phyloP scores from a whole-genome alignment of 2,113 vertebrate species.

The Trochalopteron elliotii region DNA sequence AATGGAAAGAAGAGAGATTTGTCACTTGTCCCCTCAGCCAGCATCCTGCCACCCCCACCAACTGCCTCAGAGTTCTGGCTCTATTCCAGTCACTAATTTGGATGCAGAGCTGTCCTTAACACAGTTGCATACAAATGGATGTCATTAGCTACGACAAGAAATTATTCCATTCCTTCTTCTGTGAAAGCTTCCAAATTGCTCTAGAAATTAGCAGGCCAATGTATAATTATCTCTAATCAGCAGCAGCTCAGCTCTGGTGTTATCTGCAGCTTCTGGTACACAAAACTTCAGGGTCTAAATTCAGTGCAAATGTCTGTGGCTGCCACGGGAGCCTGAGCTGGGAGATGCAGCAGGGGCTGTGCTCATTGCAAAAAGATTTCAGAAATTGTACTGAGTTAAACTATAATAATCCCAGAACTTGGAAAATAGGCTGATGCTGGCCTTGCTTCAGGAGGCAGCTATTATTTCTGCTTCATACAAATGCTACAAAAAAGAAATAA shows the following conservation, averaged over 20 bases:
- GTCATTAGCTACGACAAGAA: neutral
- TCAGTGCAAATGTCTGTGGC: neutral
- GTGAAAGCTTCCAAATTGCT: neutral
- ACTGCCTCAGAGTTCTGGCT: neutral
- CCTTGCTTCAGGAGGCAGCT: neutral
- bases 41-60: neutral
- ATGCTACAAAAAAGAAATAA: neutral
- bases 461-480: neutral
- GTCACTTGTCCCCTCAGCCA: neutral
- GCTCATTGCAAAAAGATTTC: neutral
- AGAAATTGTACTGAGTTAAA: neutral
- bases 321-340: neutral
- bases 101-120: neutral
- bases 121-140: neutral
- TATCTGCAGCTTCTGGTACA: neutral
- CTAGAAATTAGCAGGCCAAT: neutral
- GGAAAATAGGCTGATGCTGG: neutral
- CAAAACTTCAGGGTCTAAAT: neutral
- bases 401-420: neutral
- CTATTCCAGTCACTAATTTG: neutral
- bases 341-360: neutral
- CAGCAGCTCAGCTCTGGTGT: neutral
- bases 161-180: slow-evolving; percentile 5
- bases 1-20: neutral
- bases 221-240: neutral